Conservation (phyloP, 2,888 invertebrate genomes). For the Cantharis nigra region DNA sequence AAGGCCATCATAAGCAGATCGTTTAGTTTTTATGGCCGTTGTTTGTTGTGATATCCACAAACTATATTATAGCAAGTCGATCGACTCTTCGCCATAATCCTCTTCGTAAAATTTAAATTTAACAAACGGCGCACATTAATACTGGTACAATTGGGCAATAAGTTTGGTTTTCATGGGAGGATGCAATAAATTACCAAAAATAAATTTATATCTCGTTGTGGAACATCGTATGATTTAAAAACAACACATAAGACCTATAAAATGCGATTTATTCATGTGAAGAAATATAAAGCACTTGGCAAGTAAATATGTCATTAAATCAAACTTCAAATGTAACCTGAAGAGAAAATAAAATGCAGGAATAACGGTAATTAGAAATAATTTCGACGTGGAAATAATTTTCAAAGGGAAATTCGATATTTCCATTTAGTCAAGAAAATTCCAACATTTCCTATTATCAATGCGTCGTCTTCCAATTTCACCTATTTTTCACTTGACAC, state of each 20-base stretch:
- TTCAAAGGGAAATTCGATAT: background rate
- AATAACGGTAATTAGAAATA: background rate
- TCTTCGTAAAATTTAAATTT: background rate
- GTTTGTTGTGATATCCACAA: conserved; percentile 15
- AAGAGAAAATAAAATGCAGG: background rate
- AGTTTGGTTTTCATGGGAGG: background rate
- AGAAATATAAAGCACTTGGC: conserved; percentile 16
- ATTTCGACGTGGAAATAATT: background rate
- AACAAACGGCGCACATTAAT: background rate
- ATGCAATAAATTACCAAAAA: conserved; percentile 8
- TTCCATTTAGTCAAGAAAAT: background rate
- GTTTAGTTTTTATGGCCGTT: conserved; percentile 22
- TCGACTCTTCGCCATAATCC: background rate
- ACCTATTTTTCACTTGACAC: background rate
- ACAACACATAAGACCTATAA: conserved; percentile 13
- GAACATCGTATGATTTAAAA: conserved; percentile 5
- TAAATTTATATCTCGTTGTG: conserved; percentile 7
- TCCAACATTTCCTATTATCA: background rate
- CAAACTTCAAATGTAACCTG: conserved; percentile 9
- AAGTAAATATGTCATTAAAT: conserved; percentile 9
- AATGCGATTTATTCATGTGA: conserved; percentile 6
- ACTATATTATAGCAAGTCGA: background rate
- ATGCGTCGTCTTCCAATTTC: background rate
- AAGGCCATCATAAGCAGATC: conserved; percentile 19
- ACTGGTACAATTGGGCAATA: background rate